These are phyloP conservation scores for Epirrhoe tristata DNA, from an alignment of 2,888 invertebrate genomes.

Conservation along the genomic window DNA sequence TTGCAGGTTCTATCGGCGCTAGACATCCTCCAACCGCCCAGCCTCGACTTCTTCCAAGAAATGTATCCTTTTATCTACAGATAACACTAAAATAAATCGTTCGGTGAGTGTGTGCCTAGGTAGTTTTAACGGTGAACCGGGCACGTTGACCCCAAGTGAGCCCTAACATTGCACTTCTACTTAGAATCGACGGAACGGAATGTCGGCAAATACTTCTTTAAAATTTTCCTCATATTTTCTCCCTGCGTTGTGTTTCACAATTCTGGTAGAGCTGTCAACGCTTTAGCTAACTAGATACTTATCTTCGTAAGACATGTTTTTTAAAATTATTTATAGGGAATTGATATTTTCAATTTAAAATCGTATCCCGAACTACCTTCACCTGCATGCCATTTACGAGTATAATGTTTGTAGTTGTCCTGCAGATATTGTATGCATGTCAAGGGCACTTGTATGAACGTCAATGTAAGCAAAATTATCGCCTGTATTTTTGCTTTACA, in stretches of 20 bases:
- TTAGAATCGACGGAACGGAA: conserved; percentile 52
- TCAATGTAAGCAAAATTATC: conserved; percentile 29
- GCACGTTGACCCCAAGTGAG: conserved; percentile 61
- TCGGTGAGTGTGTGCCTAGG: conserved; percentile 50
- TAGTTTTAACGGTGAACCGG: conserved; percentile 57
- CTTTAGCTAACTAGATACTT: conserved; percentile 40
- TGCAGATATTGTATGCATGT: conserved; percentile 36
- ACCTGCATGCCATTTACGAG: conserved; percentile 40
- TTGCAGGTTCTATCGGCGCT: conserved; percentile 98
- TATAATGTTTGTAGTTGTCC: conserved; percentile 17
- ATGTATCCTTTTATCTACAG: conserved; percentile 93
- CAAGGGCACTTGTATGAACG: conserved; percentile 34
- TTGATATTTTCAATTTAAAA: conserved; percentile 2
- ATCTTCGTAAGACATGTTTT: neutral
- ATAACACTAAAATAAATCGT: conserved; percentile 49
- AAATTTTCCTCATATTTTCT: conserved; percentile 53
- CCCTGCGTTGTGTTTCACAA: conserved; percentile 47
- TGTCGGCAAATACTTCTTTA: conserved; percentile 44
- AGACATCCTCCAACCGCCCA: conserved; percentile 99
- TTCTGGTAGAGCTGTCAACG: conserved; percentile 53
- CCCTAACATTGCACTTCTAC: conserved; percentile 55
- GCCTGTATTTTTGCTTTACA: conserved; percentile 17
- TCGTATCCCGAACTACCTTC: conserved; percentile 9
- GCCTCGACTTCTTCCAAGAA: conserved; percentile 99
- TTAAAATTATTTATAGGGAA: conserved; percentile 1